Evolutionary conservation across 1,140 invertebrate genomes (phyloP), one percentile per base, ranked within the genome.

Genomic region (Thalassaphorura encarpata): DNA sequence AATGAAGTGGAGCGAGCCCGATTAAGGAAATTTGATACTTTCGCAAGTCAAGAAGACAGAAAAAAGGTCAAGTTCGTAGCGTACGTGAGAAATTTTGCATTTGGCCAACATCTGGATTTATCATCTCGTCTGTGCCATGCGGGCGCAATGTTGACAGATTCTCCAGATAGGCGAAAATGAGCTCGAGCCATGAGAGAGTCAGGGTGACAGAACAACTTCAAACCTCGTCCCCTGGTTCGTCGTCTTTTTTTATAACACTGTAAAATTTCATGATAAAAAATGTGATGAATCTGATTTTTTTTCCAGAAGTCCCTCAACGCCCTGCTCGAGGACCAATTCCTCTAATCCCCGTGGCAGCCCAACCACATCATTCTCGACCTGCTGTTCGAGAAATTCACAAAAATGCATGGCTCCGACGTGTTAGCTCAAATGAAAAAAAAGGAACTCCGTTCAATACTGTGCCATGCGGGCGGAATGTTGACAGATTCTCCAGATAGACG

Each of bases 321-420:
- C 40, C 26, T 18, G 41, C 43, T 21, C 53, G 53, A 2, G 28
- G 33, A 16, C 36, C 33, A 5, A 56, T 23, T 27, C 29, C 36
- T 21, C 15, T 28, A 43, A 21, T 49, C 13, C 23, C 28, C 16
- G 40, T 27, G 4, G 28, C 21, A 39, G 29, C 27, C 33, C 33
- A 29, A 21, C 18, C 15, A 6, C 51, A 45, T 50, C 33, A 36
- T 36, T n/a, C 33, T 36, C 33, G n/a, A 36, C 62, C 62, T 16
- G 52, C 58, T 2, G 42, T 83, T 67, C 72, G 83, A 40, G 83
- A 84, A 75, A 82, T 85, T 36, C 80, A 84, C 66, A 85, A 84
- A 67, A 83, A 83, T 70, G 81, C 81, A 26, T 85, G 82, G 82
- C 71, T 85, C 1, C 80, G 81, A 68, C 76, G 76, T 57, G 58